These are phyloP conservation scores for Euthynnus affinis DNA, from an alignment of 2,797 vertebrate species.

Conservation along the genomic window DNA sequence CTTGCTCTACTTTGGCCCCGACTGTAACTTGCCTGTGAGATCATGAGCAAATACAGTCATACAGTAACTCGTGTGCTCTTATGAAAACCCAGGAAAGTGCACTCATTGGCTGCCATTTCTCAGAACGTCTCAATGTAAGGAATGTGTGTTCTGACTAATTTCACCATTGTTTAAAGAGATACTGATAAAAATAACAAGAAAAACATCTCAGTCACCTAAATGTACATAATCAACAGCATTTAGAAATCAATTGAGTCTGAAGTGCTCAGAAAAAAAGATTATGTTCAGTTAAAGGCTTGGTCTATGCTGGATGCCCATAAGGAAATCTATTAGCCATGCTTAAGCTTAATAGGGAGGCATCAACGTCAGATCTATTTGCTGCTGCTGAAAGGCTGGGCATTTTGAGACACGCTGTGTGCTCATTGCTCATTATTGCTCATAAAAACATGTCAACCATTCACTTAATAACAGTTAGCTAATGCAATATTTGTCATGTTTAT, in stretches of 20 bases:
- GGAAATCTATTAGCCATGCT: conserved; percentile 7
- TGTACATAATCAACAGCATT: conserved; percentile 1
- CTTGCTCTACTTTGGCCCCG: conserved; percentile 15
- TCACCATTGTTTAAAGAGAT: conserved; percentile 1
- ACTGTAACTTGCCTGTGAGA: conserved; percentile 30
- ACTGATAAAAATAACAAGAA: not conserved
- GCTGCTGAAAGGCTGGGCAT: not conserved
- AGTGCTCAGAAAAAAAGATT: conserved; percentile 10
- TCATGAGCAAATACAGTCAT: conserved; percentile 32
- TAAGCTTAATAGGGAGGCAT: conserved; percentile 9
- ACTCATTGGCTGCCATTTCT: not conserved
- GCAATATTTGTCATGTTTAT: conserved; percentile 25
- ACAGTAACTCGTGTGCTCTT: not conserved
- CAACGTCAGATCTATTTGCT: conserved; percentile 4
- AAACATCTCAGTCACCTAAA: conserved; percentile 8
- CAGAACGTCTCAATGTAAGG: not conserved
- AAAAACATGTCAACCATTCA: conserved; percentile 13
- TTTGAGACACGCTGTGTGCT: not conserved
- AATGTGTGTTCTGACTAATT: conserved; percentile 15
- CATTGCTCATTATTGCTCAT: conserved; percentile 18
- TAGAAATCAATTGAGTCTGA: conserved; percentile 25
- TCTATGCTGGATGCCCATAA: not conserved
- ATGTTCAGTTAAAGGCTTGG: conserved; percentile 13
- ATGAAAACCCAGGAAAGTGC: not conserved
- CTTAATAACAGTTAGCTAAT: not conserved